Evolutionary conservation across 1,140 invertebrate genomes (phyloP).

Genomic region (Probaryconus sp.): DNA sequence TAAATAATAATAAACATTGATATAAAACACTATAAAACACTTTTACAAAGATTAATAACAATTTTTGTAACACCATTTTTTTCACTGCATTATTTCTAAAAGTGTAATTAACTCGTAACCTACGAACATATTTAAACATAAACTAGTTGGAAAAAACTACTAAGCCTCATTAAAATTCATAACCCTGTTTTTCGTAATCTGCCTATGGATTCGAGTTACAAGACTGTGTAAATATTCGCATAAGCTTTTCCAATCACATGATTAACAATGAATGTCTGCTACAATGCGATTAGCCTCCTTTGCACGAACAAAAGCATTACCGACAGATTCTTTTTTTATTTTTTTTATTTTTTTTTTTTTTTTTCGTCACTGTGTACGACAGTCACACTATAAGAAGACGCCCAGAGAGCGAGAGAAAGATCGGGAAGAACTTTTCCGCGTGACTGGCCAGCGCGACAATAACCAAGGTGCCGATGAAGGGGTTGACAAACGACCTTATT

Average conservation of each 20-base stretch:
- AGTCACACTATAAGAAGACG: constrained; percentile 18
- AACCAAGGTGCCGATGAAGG: constrained; percentile 53
- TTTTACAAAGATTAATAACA: too few relatives aligned
- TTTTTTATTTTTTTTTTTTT: not conserved
- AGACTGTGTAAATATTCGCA: constrained; percentile 20
- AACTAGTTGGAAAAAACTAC: constrained; percentile 2
- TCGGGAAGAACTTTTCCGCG: constrained; percentile 54
- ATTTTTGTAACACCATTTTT: too few relatives aligned
- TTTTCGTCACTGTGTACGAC: constrained; percentile 29
- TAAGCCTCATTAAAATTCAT: constrained; percentile 44
- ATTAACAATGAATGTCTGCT: constrained; percentile 42
- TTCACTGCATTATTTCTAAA: too few relatives aligned
- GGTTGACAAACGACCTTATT: constrained; percentile 55
- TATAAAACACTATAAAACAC: not conserved
- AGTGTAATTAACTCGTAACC: constrained; percentile 31
- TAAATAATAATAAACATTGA: not conserved
- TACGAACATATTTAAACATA: not conserved
- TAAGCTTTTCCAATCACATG: constrained; percentile 46
- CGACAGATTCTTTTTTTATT: constrained; percentile 28
- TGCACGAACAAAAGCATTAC: constrained; percentile 24
- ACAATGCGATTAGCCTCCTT: constrained; percentile 52
- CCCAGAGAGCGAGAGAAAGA: constrained; percentile 1
- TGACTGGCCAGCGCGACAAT: constrained; percentile 51
- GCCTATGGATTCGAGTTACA: constrained; percentile 16
- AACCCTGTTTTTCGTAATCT: constrained; percentile 32